These are phyloP conservation scores for crab-eating macaque (Macaca fascicularis) DNA, from an alignment of 2,113 vertebrate species.

Conservation along the genomic window T2T-MFA8v1.1 NC_088378.1:140225001-140225500, in stretches of 20 bases:
- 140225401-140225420: no score
- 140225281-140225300: neutral
- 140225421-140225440: no score
- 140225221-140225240: neutral
- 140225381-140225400: no score
- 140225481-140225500: no score
- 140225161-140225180: no score
- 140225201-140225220: neutral
- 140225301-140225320: neutral
- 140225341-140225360: no score
- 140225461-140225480: no score
- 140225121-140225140: neutral
- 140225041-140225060: neutral
- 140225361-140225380: no score
- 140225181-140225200: neutral
- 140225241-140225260: neutral
- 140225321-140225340: no score
- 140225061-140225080: neutral
- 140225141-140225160: no score
- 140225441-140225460: no score
- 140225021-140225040: no score
- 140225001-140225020: neutral
- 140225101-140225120: neutral
- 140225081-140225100: neutral
- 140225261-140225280: neutral